phyloP scores from a whole-genome alignment of 2,888 invertebrate species.

The Stenodema calcarata region DNA sequence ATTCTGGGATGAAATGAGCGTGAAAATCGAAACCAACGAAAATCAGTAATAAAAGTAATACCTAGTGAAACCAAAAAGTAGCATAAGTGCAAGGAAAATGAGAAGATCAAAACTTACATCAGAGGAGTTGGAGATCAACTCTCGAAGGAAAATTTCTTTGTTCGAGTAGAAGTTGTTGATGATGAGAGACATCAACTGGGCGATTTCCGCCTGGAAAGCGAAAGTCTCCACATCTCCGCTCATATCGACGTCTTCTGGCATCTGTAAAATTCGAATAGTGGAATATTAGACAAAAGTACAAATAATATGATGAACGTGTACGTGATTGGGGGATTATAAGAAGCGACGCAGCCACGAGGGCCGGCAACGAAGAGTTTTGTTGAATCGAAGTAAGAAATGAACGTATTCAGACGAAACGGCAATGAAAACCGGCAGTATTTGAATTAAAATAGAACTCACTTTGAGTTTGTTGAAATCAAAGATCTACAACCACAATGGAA shows the following conservation, averaged over 20 bases:
- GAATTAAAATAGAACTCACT: background rate
- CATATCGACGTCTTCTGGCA: slow-evolving; percentile 78
- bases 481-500: background rate
- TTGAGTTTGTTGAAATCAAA: background rate
- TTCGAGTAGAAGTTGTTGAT: slow-evolving; percentile 99
- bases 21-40: no score
- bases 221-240: slow-evolving; percentile 83
- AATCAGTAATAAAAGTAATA: no score
- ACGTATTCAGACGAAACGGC: no score
- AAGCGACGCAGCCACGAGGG: background rate
- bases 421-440: background rate
- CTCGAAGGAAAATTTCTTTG: slow-evolving; percentile 99
- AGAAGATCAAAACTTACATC: slow-evolving; percentile 69
- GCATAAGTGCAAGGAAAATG: background rate
- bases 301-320: no score
- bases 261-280: slow-evolving; percentile 63
- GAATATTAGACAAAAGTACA: background rate
- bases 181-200: slow-evolving; percentile 99
- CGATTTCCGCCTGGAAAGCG: slow-evolving; percentile 99
- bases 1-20: no score
- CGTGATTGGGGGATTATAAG: no score
- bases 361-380: background rate
- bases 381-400: no score
- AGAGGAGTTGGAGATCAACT: slow-evolving; percentile 97
- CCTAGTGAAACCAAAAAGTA: no score